These are phyloP conservation scores for Galendromus occidentalis DNA, from an alignment of 1,140 invertebrate species.

Conservation along the genomic window DNA sequence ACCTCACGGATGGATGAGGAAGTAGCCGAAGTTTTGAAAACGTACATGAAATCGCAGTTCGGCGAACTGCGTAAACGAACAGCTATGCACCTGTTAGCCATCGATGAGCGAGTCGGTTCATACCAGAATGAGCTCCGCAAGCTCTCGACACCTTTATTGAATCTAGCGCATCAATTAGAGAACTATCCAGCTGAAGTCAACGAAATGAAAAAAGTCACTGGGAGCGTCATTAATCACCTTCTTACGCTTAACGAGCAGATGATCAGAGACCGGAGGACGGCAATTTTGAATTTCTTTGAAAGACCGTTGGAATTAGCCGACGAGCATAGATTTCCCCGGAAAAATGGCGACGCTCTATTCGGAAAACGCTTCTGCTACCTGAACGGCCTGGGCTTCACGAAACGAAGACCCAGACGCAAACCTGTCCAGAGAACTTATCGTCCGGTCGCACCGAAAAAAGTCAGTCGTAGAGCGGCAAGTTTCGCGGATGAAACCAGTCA, in stretches of 20 bases:
- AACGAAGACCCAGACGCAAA: background rate
- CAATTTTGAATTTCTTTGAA: slow-evolving; percentile 1
- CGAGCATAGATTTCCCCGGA: background rate
- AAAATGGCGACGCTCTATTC: background rate
- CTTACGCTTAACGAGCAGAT: background rate
- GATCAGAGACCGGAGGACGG: background rate
- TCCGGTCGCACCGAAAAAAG: background rate
- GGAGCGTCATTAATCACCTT: background rate
- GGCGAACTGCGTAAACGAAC: slow-evolving; percentile 1
- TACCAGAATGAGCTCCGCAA: background rate
- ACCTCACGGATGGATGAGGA: background rate
- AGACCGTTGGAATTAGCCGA: background rate
- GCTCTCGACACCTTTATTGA: background rate
- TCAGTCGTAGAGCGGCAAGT: too few relatives aligned
- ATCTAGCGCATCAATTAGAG: background rate
- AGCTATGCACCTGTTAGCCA: background rate
- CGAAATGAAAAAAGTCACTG: background rate
- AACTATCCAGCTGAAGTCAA: background rate
- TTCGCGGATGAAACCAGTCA: too few relatives aligned
- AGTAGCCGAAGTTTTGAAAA: background rate
- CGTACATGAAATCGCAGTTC: slow-evolving; percentile 9
- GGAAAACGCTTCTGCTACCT: background rate
- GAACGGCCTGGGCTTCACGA: background rate
- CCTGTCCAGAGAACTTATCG: background rate
- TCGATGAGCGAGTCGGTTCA: background rate